These are phyloP conservation scores for Rhadinocentrus ornatus DNA, from an alignment of 2,797 vertebrate genomes.

Conservation along the genomic window DNA sequence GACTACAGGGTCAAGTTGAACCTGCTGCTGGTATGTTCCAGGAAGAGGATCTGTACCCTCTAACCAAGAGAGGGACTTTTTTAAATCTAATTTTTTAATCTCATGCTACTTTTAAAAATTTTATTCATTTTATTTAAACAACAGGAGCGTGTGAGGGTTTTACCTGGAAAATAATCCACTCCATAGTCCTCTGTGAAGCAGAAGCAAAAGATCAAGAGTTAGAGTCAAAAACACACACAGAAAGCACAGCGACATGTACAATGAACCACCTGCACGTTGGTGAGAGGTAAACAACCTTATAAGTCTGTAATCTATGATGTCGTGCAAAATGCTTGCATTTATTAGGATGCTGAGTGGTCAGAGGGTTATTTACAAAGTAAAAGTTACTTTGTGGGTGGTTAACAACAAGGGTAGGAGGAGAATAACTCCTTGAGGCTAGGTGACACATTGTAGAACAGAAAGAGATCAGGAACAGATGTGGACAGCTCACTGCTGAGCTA, in stretches of 20 bases:
- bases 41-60: constrained; percentile 35
- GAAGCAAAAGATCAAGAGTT: constrained; percentile 21
- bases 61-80: constrained; percentile 15
- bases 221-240: constrained; percentile 28
- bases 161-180: constrained; percentile 72
- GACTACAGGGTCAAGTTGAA: constrained; percentile 57
- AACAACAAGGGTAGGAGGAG: constrained; percentile 37
- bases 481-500: constrained; percentile 27
- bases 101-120: background rate
- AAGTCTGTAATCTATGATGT: constrained; percentile 52
- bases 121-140: background rate
- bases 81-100: too few relatives aligned
- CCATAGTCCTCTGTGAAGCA: constrained; percentile 71
- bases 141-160: constrained; percentile 19
- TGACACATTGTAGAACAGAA: constrained; percentile 63
- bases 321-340: constrained; percentile 56
- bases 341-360: constrained; percentile 40
- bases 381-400: constrained; percentile 51
- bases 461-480: constrained; percentile 65
- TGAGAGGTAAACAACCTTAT: constrained; percentile 33
- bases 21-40: constrained; percentile 76
- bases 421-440: constrained; percentile 51
- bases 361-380: constrained; percentile 43
- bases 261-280: constrained; percentile 45
- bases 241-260: constrained; percentile 22